phyloP scores from a whole-genome alignment of 1,140 invertebrate species.

The Eumeta japonica region DNA sequence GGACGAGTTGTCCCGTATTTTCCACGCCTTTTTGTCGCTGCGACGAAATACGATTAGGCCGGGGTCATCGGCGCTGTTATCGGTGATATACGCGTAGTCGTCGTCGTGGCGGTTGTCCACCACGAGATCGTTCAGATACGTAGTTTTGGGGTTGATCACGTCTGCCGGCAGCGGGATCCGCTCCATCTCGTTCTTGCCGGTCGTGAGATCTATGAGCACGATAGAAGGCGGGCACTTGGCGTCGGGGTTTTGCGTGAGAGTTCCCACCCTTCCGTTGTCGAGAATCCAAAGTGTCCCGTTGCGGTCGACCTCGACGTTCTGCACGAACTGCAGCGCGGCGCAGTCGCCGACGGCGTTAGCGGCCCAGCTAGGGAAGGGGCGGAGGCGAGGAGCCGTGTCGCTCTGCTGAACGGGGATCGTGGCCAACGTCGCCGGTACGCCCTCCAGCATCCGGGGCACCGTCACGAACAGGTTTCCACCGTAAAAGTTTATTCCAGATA shows the following conservation, averaged over 20 bases:
- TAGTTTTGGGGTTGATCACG: slow-evolving; percentile 51
- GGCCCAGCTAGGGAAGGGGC: slow-evolving; percentile 68
- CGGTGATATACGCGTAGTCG: slow-evolving; percentile 69
- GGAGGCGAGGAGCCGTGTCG: slow-evolving; percentile 60
- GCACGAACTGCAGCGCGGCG: slow-evolving; percentile 66
- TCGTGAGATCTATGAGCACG: slow-evolving; percentile 67
- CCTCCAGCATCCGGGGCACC: slow-evolving; percentile 63
- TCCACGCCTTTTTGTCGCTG: slow-evolving; percentile 64
- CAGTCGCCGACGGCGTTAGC: slow-evolving; percentile 65
- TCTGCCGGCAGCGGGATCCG: slow-evolving; percentile 59
- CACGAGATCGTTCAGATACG: slow-evolving; percentile 67
- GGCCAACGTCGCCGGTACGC: slow-evolving; percentile 67
- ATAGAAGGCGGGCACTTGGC: slow-evolving; percentile 64
- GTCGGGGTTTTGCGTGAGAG: slow-evolving; percentile 45
- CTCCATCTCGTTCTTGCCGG: slow-evolving; percentile 54
- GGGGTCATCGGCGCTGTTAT: slow-evolving; percentile 64
- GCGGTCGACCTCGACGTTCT: slow-evolving; percentile 69
- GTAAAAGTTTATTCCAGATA: slow-evolving; percentile 65
- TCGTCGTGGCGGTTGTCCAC: slow-evolving; percentile 66
- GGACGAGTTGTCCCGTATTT: slow-evolving; percentile 61
- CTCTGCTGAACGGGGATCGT: slow-evolving; percentile 57
- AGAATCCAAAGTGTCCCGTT: slow-evolving; percentile 70
- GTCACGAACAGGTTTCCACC: slow-evolving; percentile 64
- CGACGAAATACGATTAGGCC: slow-evolving; percentile 70
- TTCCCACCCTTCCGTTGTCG: slow-evolving; percentile 63